phyloP scores from a whole-genome alignment of 1,140 invertebrate species.

The Anoplolepis gracilipes region DNA sequence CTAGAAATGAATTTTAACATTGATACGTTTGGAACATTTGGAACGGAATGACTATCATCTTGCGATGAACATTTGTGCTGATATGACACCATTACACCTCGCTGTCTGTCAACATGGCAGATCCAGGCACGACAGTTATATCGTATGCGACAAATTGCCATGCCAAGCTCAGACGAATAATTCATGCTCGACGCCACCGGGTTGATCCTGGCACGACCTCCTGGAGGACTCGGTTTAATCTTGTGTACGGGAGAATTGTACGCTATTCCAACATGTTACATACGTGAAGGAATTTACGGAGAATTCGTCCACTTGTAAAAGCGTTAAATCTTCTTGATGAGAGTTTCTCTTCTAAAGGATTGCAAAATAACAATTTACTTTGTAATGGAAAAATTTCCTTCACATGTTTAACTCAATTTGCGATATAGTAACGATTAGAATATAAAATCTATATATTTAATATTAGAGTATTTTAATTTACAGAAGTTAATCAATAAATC shows the following conservation, averaged over 20 bases:
- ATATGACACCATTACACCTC: conserved; percentile 4
- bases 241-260: neutral
- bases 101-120: conserved; percentile 35
- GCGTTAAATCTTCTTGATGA: neutral
- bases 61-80: neutral
- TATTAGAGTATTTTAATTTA: neutral
- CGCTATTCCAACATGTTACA: neutral
- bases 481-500: neutral
- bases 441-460: neutral
- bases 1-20: conserved; percentile 27
- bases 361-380: neutral
- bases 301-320: neutral
- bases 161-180: conserved; percentile 43
- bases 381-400: neutral
- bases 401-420: too few relatives aligned
- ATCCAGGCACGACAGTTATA: conserved; percentile 38
- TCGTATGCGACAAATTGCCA: conserved; percentile 23
- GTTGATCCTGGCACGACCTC: conserved; percentile 13
- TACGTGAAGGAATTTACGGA: conserved; percentile 17
- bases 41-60: neutral
- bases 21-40: neutral
- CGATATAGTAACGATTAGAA: neutral
- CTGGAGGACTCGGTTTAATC: conserved; percentile 18
- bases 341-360: neutral
- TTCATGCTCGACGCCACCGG: conserved; percentile 34